A percentile compares a stretch with the other conserved stretches of the same genome.
These are phyloP conservation scores for Agrochola circellaris DNA, from an alignment of 2,888 invertebrate genomes.

Conservation along the genomic window DNA sequence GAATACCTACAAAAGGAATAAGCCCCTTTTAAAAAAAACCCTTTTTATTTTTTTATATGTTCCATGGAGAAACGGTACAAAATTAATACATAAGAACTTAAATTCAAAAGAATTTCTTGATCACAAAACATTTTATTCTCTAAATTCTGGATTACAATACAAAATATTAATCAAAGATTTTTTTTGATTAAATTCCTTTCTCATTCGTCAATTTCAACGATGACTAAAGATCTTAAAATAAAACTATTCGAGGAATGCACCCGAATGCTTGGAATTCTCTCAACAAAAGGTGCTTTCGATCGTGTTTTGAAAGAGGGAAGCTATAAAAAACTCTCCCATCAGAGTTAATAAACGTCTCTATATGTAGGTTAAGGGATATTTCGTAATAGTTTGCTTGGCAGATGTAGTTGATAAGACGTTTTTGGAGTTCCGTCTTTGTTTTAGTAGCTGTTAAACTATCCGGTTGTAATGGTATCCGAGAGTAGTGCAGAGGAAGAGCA, in stretches of 20 bases:
- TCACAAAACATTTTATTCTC: background rate
- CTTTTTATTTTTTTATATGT: too few species aligned
- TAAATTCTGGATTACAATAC: background rate
- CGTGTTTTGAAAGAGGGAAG: conserved; percentile 39
- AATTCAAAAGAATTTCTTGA: background rate
- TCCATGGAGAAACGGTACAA: background rate
- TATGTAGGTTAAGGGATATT: conserved; percentile 62
- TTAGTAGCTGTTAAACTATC: background rate
- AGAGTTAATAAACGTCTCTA: conserved; percentile 27
- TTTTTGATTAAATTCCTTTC: conserved; percentile 3
- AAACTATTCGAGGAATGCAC: conserved; percentile 45
- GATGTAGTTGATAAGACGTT: conserved; percentile 1
- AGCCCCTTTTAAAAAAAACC: too few species aligned
- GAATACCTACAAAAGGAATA: too few species aligned
- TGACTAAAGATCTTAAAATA: conserved; percentile 42
- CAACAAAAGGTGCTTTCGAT: conserved; percentile 47
- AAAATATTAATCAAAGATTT: background rate
- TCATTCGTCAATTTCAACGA: conserved; percentile 15
- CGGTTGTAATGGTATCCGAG: background rate
- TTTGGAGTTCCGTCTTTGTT: conserved; percentile 32
- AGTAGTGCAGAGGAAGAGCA: too few species aligned
- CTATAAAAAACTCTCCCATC: conserved; percentile 54
- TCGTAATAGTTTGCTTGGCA: conserved; percentile 53
- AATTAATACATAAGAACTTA: too few species aligned
- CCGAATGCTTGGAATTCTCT: conserved; percentile 35